Base-by-base conservation (phyloP, 2,113 vertebrate genomes). In the Arizona elegans region DNA sequence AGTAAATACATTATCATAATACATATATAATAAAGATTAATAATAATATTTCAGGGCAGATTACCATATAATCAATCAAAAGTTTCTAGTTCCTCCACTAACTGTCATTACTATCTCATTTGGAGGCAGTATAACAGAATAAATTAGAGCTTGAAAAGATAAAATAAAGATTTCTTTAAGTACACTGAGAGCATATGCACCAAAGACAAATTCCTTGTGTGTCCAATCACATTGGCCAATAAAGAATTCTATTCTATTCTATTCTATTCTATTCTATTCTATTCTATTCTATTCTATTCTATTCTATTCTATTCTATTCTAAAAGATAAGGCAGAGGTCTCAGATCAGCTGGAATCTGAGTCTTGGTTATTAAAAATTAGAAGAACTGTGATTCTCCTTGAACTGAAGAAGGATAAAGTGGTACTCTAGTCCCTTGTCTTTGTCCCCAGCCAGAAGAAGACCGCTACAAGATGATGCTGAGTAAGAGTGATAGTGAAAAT, bases 401-500 rank as follows among this genome's bases (percentile, higher is more conserved):
- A 50, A 24, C 29, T 52, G 38, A 62, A 65, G 33, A 5, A 19
- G 58, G 55, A 54, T 19, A 87, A 90, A 0, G 23, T 21, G 19
- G 91, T 94, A 38, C 29, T n/a, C 12, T 55, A 24, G 56, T 0
- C 0, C 6, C 1, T 1, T 24, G 21, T 52, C 50, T 91, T 26
- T 5, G 5, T 65, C 92, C 91, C 50, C 96, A 97, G 97, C 97
- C 98, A 56, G 98, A 98, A 38, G 98, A 98, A 95, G 98, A 99
- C 93, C 95, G 97, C 59, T 99, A 98, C 93, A 98, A 97, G 92
- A 96, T 98, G 93, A 97, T 98, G 98, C 97, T 99, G 89, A 97
- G 96, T 89, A 98, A 98, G 7, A 99, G 98, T 0, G 97, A 98
- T 96, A 99, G 98, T 3, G 98, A 99, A 85, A 98, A 98, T 88